Evolutionary conservation across 2,888 invertebrate species (phyloP).

Genomic region (Adela reaumurella): DNA sequence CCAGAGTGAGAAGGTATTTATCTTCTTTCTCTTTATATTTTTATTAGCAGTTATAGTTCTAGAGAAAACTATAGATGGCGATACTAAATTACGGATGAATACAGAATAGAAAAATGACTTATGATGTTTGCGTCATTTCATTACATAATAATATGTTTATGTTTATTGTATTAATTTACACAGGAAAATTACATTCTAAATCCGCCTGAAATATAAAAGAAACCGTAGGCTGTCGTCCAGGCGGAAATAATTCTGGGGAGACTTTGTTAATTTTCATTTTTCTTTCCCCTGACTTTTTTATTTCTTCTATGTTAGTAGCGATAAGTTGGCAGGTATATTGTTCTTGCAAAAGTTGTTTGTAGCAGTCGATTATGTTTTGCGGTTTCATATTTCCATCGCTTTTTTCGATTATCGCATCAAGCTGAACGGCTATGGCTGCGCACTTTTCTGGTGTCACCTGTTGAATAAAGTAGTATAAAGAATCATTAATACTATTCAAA

Average conservation of each 20-base stretch:
- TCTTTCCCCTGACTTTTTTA: neutral
- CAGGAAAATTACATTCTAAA: neutral
- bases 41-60: too few species aligned
- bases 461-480: too few species aligned
- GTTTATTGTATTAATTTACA: too few species aligned
- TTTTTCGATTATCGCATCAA: slow-evolving; percentile 21
- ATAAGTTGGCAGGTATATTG: slow-evolving; percentile 24
- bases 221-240: slow-evolving; percentile 23
- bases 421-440: slow-evolving; percentile 28
- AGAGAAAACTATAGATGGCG: too few species aligned
- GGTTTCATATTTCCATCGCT: slow-evolving; percentile 12
- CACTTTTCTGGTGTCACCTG: slow-evolving; percentile 34
- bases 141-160: too few species aligned
- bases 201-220: slow-evolving; percentile 21
- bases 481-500: too few species aligned
- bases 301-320: slow-evolving; percentile 15
- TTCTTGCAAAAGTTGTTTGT: slow-evolving; percentile 25
- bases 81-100: too few species aligned
- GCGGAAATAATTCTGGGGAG: slow-evolving; percentile 20
- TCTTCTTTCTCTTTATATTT: too few species aligned
- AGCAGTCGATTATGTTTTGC: slow-evolving; percentile 17
- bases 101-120: too few species aligned
- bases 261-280: slow-evolving; percentile 19
- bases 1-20: too few species aligned
- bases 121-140: too few species aligned